These are phyloP conservation scores for Peromyscus attwateri DNA, from an alignment of 2,797 vertebrate species.

Conservation along the genomic window DNA sequence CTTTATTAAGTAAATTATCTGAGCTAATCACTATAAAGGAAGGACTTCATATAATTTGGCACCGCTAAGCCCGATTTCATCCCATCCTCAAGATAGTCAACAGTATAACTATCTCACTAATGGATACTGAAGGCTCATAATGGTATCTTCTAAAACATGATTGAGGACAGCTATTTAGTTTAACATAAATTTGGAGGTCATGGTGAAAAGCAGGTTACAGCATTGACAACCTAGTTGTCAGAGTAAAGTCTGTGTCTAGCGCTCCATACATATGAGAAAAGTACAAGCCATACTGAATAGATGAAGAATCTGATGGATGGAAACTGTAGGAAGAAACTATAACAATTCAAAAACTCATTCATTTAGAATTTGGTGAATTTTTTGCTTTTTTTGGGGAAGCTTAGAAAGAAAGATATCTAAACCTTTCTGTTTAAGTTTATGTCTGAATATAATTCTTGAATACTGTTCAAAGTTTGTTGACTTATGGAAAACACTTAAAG, in stretches of 20 bases:
- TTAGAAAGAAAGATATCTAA: neutral
- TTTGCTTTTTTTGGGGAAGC: neutral
- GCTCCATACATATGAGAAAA: neutral
- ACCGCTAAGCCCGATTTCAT: neutral
- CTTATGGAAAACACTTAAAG: neutral
- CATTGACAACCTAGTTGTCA: neutral
- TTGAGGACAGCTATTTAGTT: neutral
- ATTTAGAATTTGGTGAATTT: neutral
- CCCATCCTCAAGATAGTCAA: neutral
- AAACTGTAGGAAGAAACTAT: slow-evolving; percentile 36
- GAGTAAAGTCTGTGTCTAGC: neutral
- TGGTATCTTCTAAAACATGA: neutral
- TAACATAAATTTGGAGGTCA: neutral
- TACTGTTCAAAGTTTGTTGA: neutral
- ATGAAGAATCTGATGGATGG: neutral
- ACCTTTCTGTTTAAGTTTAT: neutral
- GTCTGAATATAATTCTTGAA: neutral
- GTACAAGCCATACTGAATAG: neutral
- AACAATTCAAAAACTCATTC: slow-evolving; percentile 11
- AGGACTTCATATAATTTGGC: neutral
- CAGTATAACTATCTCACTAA: neutral
- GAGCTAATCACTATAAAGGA: neutral
- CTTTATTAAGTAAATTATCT: slow-evolving; percentile 39
- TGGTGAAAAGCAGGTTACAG: neutral
- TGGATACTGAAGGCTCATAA: neutral